Percentiles rank a stretch among this genome's conserved stretches.
phyloP scores from a whole-genome alignment of 2,888 invertebrate genomes.

The Branchinecta sandiegonensis region DNA sequence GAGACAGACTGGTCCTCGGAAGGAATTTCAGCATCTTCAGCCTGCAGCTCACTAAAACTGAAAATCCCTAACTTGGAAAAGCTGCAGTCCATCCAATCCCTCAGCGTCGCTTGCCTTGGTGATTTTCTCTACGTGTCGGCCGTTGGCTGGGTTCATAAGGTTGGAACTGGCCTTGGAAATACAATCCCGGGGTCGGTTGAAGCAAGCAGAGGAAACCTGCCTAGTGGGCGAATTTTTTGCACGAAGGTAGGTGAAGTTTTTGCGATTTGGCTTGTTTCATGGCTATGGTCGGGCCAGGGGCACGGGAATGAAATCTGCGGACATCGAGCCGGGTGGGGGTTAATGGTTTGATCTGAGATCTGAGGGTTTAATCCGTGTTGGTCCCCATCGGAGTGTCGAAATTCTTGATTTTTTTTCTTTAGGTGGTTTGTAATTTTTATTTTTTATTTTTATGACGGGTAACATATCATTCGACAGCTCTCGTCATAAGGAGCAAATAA shows the following conservation, averaged over 20 bases:
- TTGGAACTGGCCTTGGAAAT: conserved; percentile 87
- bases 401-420: no score
- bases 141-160: conserved; percentile 41
- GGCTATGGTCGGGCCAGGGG: no score
- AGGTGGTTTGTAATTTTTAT: no score
- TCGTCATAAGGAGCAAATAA: no score
- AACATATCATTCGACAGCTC: no score
- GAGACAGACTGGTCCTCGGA: neutral
- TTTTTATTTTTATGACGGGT: no score
- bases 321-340: no score
- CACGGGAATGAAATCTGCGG: no score
- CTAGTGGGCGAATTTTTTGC: conserved; percentile 38
- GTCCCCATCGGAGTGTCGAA: no score
- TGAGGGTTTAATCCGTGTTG: no score
- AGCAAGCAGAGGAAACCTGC: neutral
- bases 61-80: neutral
- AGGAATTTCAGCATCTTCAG: neutral
- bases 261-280: no score
- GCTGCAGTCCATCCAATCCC: neutral
- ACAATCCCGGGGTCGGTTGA: conserved; percentile 57
- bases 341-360: no score
- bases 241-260: conserved; percentile 46
- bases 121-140: conserved; percentile 1
- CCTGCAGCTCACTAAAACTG: neutral
- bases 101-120: neutral